Percentiles rank a stretch among this genome's conserved stretches.
phyloP scores from a whole-genome alignment of 2,888 invertebrate genomes.

The Eupithecia tripunctaria region DNA sequence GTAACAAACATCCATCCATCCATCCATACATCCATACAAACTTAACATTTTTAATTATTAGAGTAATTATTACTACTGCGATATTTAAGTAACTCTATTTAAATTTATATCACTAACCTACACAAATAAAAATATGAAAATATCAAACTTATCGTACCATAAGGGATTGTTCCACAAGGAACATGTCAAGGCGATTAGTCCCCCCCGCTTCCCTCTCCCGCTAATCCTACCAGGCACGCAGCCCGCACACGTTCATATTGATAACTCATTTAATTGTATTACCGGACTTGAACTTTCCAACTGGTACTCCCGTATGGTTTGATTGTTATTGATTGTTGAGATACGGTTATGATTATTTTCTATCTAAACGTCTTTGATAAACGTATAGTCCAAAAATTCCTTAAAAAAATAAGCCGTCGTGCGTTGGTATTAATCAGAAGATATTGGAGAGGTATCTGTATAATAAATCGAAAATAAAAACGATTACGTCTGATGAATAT shows the following conservation, averaged over 20 bases:
- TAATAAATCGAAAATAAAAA: too few species aligned
- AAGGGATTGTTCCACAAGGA: conserved; percentile 40
- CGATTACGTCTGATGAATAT: too few species aligned
- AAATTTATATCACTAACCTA: too few species aligned
- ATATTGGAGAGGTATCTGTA: too few species aligned
- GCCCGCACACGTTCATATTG: conserved; percentile 65
- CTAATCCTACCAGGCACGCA: conserved; percentile 72
- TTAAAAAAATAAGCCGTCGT: too few species aligned
- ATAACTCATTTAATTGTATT: conserved; percentile 61
- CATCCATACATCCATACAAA: too few species aligned
- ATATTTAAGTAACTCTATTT: too few species aligned
- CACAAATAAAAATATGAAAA: neutral
- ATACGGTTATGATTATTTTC: neutral
- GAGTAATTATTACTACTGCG: too few species aligned
- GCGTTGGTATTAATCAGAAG: too few species aligned
- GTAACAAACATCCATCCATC: too few species aligned
- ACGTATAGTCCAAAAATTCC: too few species aligned
- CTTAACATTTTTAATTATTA: too few species aligned
- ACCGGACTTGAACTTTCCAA: conserved; percentile 24
- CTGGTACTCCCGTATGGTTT: conserved; percentile 7
- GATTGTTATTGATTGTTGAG: conserved; percentile 10
- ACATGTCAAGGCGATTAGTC: conserved; percentile 45
- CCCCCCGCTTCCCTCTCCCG: conserved; percentile 49
- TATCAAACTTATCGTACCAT: conserved; percentile 26
- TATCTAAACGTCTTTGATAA: neutral